Base-by-base conservation (phyloP, 2,113 vertebrate genomes). In the Cariama cristata region DNA sequence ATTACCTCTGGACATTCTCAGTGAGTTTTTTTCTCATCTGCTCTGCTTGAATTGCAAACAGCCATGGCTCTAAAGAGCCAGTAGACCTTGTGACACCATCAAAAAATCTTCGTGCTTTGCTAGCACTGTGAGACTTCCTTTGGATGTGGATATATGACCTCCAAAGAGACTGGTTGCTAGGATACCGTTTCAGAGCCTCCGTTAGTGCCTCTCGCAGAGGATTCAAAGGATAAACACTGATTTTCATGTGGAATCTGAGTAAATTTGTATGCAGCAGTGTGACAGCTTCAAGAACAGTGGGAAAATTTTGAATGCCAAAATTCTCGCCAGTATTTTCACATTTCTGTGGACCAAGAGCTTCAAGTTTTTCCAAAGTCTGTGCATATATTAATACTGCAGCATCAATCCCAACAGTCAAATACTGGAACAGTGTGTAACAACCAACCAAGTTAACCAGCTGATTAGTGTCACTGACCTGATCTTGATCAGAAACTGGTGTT, bases 341-440 rank as follows among this genome's bases (percentile, higher is more conserved):
- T 67, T 90, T 96, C 9, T 93, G 47, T 3, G 55, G 76, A 58
- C 9, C 94, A 62, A 62, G 55, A 75, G 40, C 95, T 96, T 96
- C 94, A 84, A 99, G 98, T 68, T 94, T 97, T 50, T 98, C 98
- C 19, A 87, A 97, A 24, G 98, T 98, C 77, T 98, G 98, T 35
- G 71, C 90, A 55, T 98, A 99, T 76, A 99, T 90, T 5, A 42
- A 44, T 16, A 97, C 90, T 3, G 99, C 98, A 21, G 99, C 99
- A 33, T 99, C 98, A 10, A 99, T 96, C 30, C 99, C 99, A 56
- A 98, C 68, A 1, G 99, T 99, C 79, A 99, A 93, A 94, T 99
- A 99, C 97, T 99, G 99, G 95, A 99, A 99, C 66, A 99, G 98
- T n/a, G 99, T 98, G 0, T 98, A 99, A 95, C 99, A 99, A 49